Base-by-base conservation (phyloP, 2,113 vertebrate genomes). In the Sardina pilchardus region DNA sequence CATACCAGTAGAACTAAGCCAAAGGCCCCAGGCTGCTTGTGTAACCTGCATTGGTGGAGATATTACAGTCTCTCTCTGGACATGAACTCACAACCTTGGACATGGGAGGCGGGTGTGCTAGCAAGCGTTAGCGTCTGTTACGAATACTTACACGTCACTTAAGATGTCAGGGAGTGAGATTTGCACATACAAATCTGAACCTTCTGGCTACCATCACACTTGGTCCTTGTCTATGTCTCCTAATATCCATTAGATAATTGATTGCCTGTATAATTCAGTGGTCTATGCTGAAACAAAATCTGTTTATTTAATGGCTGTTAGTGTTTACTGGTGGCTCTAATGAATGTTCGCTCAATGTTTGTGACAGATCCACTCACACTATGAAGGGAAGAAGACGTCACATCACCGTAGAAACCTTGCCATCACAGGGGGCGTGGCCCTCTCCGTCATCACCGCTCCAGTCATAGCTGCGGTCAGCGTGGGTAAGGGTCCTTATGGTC, bases 391-490 rank as follows among this genome's bases (percentile, higher is more conserved):
- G 95, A 99, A 99, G 92, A 95, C 95, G 12, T 97, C 98, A 24
- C 97, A 96, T 87, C 98, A 99, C 94, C 96, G 96, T 90, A 96
- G 98, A 90, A 99, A 99, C 93, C 93, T 99, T 92, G 98, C 98
- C 90, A 97, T 99, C 86, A 99, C 98, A 0, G 98, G 98, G 6
- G 98, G 97, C 44, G 98, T 99, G 91, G 97, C 98, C 89, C 84
- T 99, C 93, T 99, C 98, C 0, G 97, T 99, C 91, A 95, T 99
- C 44, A 97, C 97, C 2, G 98, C 98, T 30, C 98, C 98, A 0
- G 98, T 99, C 88, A 97, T 99, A 30, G 98, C 98, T 45, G 98
- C 98, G 17, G 98, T 99, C 93, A 99, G 98, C 82, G 98, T 99
- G 4, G 98, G 98, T 99, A 91, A 95, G 96, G 89, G 81, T 7